These are phyloP conservation scores for Cephalophus harveyi DNA, from an alignment of 2,113 vertebrate species.

Conservation along the genomic window DNA sequence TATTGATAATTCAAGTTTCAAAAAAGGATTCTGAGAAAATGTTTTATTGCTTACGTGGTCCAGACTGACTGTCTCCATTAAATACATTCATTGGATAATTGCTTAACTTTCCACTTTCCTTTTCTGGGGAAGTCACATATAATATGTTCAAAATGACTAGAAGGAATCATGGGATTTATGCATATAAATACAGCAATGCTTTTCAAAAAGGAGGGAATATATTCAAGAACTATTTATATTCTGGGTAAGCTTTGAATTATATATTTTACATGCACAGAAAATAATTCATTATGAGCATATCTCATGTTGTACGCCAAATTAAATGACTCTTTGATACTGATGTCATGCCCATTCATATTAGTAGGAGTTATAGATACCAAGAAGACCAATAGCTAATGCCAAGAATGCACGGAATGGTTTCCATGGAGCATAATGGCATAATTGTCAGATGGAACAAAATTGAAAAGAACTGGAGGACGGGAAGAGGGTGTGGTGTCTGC, in stretches of 20 bases:
- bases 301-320: neutral
- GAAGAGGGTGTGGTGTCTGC: slow-evolving; percentile 60
- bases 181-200: slow-evolving; percentile 51
- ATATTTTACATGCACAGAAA: slow-evolving; percentile 61
- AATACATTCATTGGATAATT: slow-evolving; percentile 59
- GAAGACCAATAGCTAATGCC: slow-evolving; percentile 32
- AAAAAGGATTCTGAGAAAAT: slow-evolving; percentile 53
- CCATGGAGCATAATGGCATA: slow-evolving; percentile 50
- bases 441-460: slow-evolving; percentile 62
- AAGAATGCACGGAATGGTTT: slow-evolving; percentile 63
- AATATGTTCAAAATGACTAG: slow-evolving; percentile 64
- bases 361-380: slow-evolving; percentile 39
- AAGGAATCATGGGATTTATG: slow-evolving; percentile 59
- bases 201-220: slow-evolving; percentile 63
- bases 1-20: slow-evolving; percentile 47
- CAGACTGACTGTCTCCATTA: slow-evolving; percentile 68
- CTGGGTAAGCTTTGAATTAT: slow-evolving; percentile 43
- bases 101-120: slow-evolving; percentile 61
- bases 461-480: slow-evolving; percentile 51
- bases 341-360: slow-evolving; percentile 48
- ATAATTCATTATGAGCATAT: slow-evolving; percentile 54
- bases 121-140: slow-evolving; percentile 57
- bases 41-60: slow-evolving; percentile 42
- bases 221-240: slow-evolving; percentile 68
- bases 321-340: slow-evolving; percentile 53